Conservation (phyloP, 2,888 invertebrate species). For the Drosophila neoperkinsi region DNA sequence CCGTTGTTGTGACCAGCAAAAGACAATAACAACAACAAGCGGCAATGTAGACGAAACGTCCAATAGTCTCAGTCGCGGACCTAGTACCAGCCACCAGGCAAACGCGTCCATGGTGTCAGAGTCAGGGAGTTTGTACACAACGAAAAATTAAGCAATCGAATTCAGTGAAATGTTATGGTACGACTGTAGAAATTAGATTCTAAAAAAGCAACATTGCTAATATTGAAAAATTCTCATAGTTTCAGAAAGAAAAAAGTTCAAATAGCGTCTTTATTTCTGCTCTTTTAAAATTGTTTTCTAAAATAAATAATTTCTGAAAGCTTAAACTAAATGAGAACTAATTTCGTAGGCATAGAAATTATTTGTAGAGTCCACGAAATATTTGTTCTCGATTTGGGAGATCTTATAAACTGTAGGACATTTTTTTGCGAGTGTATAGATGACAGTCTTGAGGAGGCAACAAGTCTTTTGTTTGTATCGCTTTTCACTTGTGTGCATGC, state of each 20-base stretch:
- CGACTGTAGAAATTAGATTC: background rate
- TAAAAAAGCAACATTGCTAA: background rate
- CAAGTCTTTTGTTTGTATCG: conserved; percentile 76
- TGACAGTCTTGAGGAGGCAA: conserved; percentile 47
- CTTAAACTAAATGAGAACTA: background rate
- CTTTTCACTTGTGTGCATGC: conserved; percentile 63
- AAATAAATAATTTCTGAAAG: background rate
- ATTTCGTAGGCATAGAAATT: background rate
- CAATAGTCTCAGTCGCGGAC: conserved; percentile 25
- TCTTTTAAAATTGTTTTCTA: background rate
- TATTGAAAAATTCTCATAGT: background rate
- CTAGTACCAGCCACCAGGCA: conserved; percentile 27
- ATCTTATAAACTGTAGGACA: background rate
- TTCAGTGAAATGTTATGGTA: background rate
- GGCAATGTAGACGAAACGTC: conserved; percentile 52
- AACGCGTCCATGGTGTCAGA: conserved; percentile 28
- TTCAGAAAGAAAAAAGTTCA: background rate
- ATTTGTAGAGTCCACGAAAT: background rate
- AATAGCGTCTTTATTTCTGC: background rate
- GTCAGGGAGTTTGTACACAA: conserved; percentile 9
- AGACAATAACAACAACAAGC: conserved; percentile 56
- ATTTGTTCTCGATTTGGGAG: background rate
- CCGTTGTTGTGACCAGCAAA: conserved; percentile 53
- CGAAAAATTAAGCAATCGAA: background rate
- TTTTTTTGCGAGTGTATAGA: conserved; percentile 1